Base-by-base conservation (phyloP, 2,888 invertebrate genomes). In the Polydrusus tereticollis region DNA sequence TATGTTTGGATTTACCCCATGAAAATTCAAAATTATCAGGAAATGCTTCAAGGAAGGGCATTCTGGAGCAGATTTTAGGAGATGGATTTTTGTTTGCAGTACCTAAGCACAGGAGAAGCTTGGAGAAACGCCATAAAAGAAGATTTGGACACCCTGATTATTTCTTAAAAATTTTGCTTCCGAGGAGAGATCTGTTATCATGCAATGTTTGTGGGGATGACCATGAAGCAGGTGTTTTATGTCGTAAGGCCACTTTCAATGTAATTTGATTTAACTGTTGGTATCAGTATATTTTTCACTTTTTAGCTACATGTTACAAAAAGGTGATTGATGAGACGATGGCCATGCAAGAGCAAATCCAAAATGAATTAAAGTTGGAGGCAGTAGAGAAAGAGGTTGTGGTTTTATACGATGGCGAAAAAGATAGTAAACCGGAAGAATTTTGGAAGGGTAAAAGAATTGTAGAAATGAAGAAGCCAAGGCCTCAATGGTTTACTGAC, bases 401-500 rank as follows among this genome's bases (percentile, higher is more conserved):
- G 29, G 93, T 97, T 1, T 83, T 97, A 8, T 97, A 97, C 83
- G 90, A 95, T 78, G 94, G 93, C 45, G 97, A 97, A 82, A 91
- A 88, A 79, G 87, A 91, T 75, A 82, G 88, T 84, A 87, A 91
- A 86, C 87, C 89, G 0, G 85, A 87, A 26, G 90, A 91, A 78
- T 88, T 87, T 76, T 88, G 89, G 84, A 86, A 91, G 79, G 91
- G 91, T n/a, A 95, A 95, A 85, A 89, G 93, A 78, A 89, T 97
- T 74, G 90, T 98, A 14, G 96, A 97, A 87, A 90, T 96, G 89
- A 88, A 93, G 55, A 96, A 94, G 83, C 89, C 92, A 68, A 88
- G 97, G 74, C 97, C 97, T 3, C 86, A 90, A 43, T 98, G 97
- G 96, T 98, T 97, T 82, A 91, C 93, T 77, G 91, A 91, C 80